phyloP scores from a whole-genome alignment of 2,113 vertebrate genomes.

The Merops nubicus region DNA sequence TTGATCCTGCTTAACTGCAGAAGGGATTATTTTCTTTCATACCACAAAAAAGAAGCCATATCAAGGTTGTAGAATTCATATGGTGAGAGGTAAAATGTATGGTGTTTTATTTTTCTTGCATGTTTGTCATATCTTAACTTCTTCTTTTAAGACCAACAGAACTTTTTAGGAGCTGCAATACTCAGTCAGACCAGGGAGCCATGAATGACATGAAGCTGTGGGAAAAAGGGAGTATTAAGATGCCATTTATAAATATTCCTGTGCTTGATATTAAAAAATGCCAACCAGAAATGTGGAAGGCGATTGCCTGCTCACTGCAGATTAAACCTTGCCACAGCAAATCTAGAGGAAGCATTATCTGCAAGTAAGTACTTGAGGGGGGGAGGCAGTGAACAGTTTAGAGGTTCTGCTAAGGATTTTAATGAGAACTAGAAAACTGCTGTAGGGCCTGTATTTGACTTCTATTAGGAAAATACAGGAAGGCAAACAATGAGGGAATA shows the following conservation, averaged over 20 bases:
- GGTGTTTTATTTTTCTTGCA: neutral
- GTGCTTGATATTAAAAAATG: constrained; percentile 96
- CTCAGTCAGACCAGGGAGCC: constrained; percentile 96
- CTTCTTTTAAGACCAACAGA: constrained; percentile 88
- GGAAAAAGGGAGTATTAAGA: constrained; percentile 97
- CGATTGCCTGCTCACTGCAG: constrained; percentile 93
- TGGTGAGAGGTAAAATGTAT: neutral
- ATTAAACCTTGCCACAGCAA: constrained; percentile 98
- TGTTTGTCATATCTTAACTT: neutral
- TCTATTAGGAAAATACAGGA: neutral
- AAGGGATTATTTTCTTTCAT: neutral
- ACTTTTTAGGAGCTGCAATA: constrained; percentile 95
- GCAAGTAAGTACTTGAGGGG: constrained; percentile 85
- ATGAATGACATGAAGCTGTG: constrained; percentile 98
- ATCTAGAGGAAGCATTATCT: constrained; percentile 93
- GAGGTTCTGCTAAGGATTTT: neutral
- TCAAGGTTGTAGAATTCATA: neutral
- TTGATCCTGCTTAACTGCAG: neutral
- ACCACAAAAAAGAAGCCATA: neutral
- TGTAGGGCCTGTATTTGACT: neutral
- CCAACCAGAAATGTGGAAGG: constrained; percentile 96
- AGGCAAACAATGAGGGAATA: neutral
- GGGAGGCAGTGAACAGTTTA: neutral
- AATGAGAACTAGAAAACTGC: neutral
- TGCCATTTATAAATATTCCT: constrained; percentile 98